A percentile compares a stretch with the other conserved stretches of the same genome.
These are phyloP conservation scores for Leptinotarsa lineolata DNA, from an alignment of 1,140 invertebrate genomes.

Conservation along the genomic window DNA sequence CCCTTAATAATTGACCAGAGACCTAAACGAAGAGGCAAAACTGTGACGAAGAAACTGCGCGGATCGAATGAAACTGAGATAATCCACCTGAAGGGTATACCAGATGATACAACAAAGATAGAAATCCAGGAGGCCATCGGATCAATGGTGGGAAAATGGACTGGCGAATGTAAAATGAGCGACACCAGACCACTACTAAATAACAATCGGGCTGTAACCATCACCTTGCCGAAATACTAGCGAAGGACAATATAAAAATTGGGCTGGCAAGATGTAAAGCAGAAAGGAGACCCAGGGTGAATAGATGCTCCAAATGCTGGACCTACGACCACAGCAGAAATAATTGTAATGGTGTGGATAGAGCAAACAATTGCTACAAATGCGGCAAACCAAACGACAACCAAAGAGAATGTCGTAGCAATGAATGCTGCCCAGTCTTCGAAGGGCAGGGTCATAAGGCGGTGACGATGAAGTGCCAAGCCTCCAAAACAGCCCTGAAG, in stretches of 20 bases:
- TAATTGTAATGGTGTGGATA: slow-evolving; percentile 26
- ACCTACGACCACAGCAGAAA: slow-evolving; percentile 21
- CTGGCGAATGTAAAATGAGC: neutral
- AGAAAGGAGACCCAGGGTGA: slow-evolving; percentile 7
- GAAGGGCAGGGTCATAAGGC: neutral
- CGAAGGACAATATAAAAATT: slow-evolving; percentile 7
- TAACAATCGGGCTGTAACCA: neutral
- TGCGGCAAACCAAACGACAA: slow-evolving; percentile 30
- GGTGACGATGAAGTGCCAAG: too few relatives aligned
- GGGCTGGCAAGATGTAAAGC: slow-evolving; percentile 19
- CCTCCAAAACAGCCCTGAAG: too few relatives aligned
- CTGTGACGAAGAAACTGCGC: too few relatives aligned
- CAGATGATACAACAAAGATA: neutral
- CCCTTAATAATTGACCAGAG: too few relatives aligned
- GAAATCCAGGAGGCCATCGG: neutral
- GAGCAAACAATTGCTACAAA: slow-evolving; percentile 24
- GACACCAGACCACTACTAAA: neutral
- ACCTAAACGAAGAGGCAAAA: too few relatives aligned
- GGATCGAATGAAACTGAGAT: too few relatives aligned
- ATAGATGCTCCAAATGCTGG: slow-evolving; percentile 37
- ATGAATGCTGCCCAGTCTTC: slow-evolving; percentile 16
- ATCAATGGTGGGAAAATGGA: neutral
- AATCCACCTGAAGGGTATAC: neutral
- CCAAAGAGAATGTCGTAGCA: neutral
- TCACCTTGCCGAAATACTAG: neutral